phyloP scores from a whole-genome alignment of 2,797 vertebrate species.

The Lerista edwardsae region DNA sequence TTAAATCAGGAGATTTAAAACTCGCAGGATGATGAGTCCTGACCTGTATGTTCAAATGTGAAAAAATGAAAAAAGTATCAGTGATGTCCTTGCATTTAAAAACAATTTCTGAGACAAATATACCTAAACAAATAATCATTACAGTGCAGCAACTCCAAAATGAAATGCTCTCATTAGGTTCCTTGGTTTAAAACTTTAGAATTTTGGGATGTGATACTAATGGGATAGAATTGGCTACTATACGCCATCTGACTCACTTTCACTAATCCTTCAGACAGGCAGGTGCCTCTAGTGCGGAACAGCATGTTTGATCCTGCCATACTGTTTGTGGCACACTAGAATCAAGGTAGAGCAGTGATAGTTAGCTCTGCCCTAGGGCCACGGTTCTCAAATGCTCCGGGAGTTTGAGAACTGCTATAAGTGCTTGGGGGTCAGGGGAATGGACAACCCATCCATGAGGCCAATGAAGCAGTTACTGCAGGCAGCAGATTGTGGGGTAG shows the following conservation, averaged over 20 bases:
- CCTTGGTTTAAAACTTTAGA: not conserved
- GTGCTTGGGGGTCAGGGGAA: too few species aligned
- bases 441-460: too few species aligned
- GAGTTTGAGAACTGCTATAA: too few species aligned
- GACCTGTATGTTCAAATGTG: not conserved
- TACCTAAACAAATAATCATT: not conserved
- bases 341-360: not conserved
- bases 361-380: too few species aligned
- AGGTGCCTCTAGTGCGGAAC: too few species aligned
- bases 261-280: not conserved
- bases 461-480: too few species aligned
- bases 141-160: not conserved
- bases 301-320: not conserved
- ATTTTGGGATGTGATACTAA: not conserved
- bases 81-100: not conserved
- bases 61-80: not conserved
- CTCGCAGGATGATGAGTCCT: too few species aligned
- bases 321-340: not conserved
- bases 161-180: not conserved
- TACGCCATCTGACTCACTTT: not conserved
- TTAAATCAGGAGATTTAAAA: too few species aligned
- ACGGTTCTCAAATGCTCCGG: too few species aligned
- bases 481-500: too few species aligned
- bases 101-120: not conserved
- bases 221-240: too few species aligned